phyloP scores from a whole-genome alignment of 2,113 vertebrate genomes.

The Ailurus styani region DNA sequence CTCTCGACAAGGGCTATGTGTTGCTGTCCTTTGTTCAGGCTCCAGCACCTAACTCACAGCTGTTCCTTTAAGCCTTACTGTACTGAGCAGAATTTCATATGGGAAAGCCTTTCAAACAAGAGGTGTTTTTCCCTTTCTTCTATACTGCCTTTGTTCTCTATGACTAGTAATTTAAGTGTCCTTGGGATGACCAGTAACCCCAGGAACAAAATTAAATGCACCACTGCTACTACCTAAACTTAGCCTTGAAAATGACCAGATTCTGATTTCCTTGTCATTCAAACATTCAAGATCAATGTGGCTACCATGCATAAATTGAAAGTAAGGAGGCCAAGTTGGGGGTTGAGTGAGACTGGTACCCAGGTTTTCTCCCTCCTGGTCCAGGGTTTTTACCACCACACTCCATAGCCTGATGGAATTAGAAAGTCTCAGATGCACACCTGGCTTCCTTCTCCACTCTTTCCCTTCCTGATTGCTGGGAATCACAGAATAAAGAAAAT shows the following conservation, averaged over 20 bases:
- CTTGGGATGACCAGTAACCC: neutral
- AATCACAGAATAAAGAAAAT: neutral
- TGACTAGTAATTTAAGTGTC: neutral
- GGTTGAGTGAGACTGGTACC: neutral
- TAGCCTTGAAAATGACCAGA: neutral
- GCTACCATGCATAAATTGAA: neutral
- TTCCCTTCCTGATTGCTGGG: neutral
- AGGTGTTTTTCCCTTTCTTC: neutral
- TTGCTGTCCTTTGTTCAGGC: neutral
- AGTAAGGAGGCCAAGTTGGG: neutral
- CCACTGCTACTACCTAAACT: neutral
- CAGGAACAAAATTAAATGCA: neutral
- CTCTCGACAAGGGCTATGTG: neutral
- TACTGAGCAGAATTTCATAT: neutral
- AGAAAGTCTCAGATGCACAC: neutral
- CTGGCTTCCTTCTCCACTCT: neutral
- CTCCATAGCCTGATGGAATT: neutral
- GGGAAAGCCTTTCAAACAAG: neutral
- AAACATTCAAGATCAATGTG: neutral
- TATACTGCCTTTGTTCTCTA: neutral
- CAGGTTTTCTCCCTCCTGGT: neutral
- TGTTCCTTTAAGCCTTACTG: neutral
- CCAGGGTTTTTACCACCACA: neutral
- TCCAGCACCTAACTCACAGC: neutral
- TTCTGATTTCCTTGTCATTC: neutral